Conservation (phyloP, 1,140 invertebrate genomes). For the Wiebesia pumilae region DNA sequence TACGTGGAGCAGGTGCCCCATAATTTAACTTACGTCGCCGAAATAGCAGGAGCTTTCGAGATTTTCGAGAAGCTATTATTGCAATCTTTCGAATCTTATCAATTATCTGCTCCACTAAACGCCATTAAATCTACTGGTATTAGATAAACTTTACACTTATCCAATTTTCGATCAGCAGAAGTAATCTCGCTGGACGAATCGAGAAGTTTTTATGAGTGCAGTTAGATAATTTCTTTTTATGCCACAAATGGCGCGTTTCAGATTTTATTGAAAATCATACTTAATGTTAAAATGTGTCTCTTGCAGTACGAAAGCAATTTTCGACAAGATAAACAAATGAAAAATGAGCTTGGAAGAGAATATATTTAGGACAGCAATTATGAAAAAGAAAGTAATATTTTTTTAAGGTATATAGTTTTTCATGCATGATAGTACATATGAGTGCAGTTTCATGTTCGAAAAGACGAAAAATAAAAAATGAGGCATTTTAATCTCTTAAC, state of each 20-base stretch:
- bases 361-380: neutral
- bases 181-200: neutral
- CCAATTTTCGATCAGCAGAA: neutral
- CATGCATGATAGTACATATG: no score
- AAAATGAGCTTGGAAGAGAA: neutral
- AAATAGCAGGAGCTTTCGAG: neutral
- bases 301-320: neutral
- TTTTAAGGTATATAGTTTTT: neutral
- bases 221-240: neutral
- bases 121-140: neutral
- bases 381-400: neutral
- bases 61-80: conserved; percentile 1
- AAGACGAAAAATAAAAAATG: no score
- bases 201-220: neutral
- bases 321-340: neutral
- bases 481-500: no score
- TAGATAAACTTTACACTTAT: neutral
- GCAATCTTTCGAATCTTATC: conserved; percentile 3
- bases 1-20: neutral
- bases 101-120: neutral
- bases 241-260: neutral
- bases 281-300: neutral
- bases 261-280: neutral
- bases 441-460: neutral
- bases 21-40: neutral